Evolutionary conservation across 2,113 vertebrate species (phyloP).

Genomic region (Rynchops niger): DNA sequence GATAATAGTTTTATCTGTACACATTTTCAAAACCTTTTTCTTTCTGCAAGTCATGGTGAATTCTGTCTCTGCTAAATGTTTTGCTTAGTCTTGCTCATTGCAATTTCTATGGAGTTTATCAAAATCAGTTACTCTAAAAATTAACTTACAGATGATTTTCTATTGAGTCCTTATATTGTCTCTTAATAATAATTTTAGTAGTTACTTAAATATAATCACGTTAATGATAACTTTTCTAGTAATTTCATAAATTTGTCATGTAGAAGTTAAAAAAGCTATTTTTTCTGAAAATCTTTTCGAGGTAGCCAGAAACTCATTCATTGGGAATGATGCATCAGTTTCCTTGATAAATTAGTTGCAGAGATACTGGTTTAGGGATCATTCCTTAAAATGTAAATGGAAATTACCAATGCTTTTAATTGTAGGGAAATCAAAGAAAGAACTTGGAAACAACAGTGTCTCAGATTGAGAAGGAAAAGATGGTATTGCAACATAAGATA

Average conservation of each 20-base stretch:
- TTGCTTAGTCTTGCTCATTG: neutral
- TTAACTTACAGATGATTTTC: neutral
- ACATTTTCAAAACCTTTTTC: neutral
- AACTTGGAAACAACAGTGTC: constrained; percentile 84
- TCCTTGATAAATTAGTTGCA: neutral
- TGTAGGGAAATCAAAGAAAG: constrained; percentile 85
- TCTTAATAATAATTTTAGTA: neutral
- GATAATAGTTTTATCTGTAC: neutral
- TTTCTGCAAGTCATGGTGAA: neutral
- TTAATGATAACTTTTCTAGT: neutral
- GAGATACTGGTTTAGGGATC: neutral
- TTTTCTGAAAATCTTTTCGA: neutral
- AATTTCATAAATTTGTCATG: neutral
- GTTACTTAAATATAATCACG: neutral
- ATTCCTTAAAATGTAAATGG: neutral
- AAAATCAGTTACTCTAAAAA: neutral
- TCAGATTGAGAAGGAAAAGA: constrained; percentile 94
- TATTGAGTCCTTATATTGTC: neutral
- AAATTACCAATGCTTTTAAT: constrained; percentile 23
- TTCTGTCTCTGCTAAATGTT: neutral
- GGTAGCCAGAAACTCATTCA: neutral
- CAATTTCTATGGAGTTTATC: neutral
- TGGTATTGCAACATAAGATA: constrained; percentile 89
- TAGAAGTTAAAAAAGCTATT: neutral
- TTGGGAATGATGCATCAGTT: neutral